phyloP scores from a whole-genome alignment of 2,113 vertebrate species.

The Columba janthina region DNA sequence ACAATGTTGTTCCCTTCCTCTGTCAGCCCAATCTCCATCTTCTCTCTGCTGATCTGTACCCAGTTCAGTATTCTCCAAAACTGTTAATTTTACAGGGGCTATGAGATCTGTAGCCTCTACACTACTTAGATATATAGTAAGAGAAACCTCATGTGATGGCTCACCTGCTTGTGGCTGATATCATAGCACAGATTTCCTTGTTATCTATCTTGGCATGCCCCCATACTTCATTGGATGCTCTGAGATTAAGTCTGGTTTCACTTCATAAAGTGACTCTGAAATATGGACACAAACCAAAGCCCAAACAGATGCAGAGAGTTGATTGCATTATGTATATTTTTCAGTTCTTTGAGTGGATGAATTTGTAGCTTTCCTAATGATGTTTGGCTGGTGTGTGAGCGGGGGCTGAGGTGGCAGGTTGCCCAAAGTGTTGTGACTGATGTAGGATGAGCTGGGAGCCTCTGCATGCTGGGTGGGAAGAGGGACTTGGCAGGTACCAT shows the following conservation, averaged over 20 bases:
- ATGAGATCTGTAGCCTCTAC: neutral
- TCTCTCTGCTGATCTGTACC: neutral
- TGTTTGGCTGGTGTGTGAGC: neutral
- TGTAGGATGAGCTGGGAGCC: slow-evolving; percentile 10
- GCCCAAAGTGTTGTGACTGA: neutral
- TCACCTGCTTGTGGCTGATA: slow-evolving; percentile 9
- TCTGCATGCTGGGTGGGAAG: neutral
- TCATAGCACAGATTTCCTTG: neutral
- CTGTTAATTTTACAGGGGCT: neutral
- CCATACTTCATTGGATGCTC: neutral
- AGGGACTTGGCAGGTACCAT: neutral
- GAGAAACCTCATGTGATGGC: neutral
- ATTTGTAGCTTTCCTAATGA: slow-evolving; percentile 19
- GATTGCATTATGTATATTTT: neutral
- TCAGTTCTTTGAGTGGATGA: neutral
- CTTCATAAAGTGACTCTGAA: slow-evolving; percentile 9
- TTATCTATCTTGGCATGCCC: neutral
- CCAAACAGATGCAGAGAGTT: neutral
- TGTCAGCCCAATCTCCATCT: neutral
- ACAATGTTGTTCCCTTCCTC: neutral
- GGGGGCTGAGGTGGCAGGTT: slow-evolving; percentile 3
- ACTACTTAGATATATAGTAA: neutral
- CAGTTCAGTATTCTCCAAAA: neutral
- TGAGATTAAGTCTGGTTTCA: slow-evolving; percentile 6
- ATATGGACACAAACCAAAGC: slow-evolving; percentile 12